Evolutionary conservation across 2,888 invertebrate genomes (phyloP).

Genomic region (Dromius quadrimaculatus): DNA sequence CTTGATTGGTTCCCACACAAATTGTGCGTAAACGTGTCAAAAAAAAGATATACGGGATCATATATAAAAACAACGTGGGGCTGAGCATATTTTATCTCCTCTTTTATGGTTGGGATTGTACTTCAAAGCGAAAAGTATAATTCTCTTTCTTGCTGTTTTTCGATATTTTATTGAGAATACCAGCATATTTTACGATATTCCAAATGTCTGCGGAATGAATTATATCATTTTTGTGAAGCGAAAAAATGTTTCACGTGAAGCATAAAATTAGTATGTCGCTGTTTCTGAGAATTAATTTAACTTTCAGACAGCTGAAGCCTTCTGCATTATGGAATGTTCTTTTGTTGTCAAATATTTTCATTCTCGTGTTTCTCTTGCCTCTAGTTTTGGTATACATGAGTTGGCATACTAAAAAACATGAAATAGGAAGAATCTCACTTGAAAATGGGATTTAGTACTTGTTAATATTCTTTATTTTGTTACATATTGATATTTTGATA

Average conservation of each 20-base stretch:
- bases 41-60: slow-evolving; percentile 46
- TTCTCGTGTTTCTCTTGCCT: neutral
- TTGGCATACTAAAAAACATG: too few species aligned
- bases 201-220: slow-evolving; percentile 1
- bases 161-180: slow-evolving; percentile 41
- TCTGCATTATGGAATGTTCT: neutral
- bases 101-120: slow-evolving; percentile 39
- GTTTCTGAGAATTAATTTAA: slow-evolving; percentile 17
- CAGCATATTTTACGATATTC: slow-evolving; percentile 28
- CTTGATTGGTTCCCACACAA: slow-evolving; percentile 45
- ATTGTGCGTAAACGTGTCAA: slow-evolving; percentile 52
- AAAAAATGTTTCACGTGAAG: slow-evolving; percentile 15
- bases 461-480: neutral
- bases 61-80: slow-evolving; percentile 36
- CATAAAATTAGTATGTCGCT: slow-evolving; percentile 16
- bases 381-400: too few species aligned
- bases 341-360: neutral
- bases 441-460: neutral
- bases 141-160: slow-evolving; percentile 20
- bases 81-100: slow-evolving; percentile 47
- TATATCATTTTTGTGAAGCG: slow-evolving; percentile 6
- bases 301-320: neutral
- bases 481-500: too few species aligned
- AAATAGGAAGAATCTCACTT: too few species aligned
- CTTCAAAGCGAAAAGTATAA: slow-evolving; percentile 24